Base-by-base conservation (phyloP, 2,888 invertebrate species). In the Agonopterix subpropinquella region DNA sequence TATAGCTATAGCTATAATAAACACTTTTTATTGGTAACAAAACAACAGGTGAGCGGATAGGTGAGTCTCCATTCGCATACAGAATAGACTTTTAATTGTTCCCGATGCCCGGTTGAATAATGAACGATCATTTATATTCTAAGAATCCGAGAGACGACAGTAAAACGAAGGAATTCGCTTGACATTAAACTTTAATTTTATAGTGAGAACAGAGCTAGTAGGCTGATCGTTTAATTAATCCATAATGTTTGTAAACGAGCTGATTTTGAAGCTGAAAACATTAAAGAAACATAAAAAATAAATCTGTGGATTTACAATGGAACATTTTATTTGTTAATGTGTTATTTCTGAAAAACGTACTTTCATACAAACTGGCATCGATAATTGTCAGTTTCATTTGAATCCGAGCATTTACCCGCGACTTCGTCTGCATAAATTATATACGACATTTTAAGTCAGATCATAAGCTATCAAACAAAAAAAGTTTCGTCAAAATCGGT, bases 41-140 rank as follows among this genome's bases (percentile, higher is more conserved):
- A 77, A 71, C 64, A 66, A 70, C 69, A 65, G 67, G 63, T 67
- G 70, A 73, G 62, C 77, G 75, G 77, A 75, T 75, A 77, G 70
- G 55, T 53, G 64, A 52, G 69, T 56, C 56, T 57, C 64, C 53
- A 53, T 53, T 56, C 64, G 84, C 80, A 84, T 85, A 82, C 80
- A 56, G 65, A 85, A 70, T 68, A 74, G 74, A 70, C 71, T 83
- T 84, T 85, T 86, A 86, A 86, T 85, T 84, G 80, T 76, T 73
- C 54, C 58, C 59, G 62, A 65, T 44, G 43, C 61, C 58, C 64
- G 62, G 62, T 59, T 61, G 77, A 80, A 80, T 79, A 75, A 74
- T 66, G 65, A 75, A 74, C 60, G 61, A 67, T 65, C 71, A 73
- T 78, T 78, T 64, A 69, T 76, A 77, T 82, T 79, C 80, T 61